These are phyloP conservation scores for Aeoliscus strigatus DNA, from an alignment of 2,797 vertebrate genomes.

Conservation along the genomic window DNA sequence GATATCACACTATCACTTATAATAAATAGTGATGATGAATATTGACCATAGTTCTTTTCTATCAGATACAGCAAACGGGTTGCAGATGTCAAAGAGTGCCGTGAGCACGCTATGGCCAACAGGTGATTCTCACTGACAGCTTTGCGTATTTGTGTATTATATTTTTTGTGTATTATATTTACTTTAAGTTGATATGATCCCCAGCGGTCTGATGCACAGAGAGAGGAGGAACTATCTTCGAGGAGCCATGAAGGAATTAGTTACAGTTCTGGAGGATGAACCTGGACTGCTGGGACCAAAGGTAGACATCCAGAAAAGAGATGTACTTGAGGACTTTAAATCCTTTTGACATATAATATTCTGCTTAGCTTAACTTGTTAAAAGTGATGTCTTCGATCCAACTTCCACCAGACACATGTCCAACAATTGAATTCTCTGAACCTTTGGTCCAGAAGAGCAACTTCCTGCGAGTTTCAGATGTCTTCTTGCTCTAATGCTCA, in stretches of 20 bases:
- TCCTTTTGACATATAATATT: neutral
- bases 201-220: constrained; percentile 82
- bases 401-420: neutral
- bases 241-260: constrained; percentile 81
- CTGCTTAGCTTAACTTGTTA: neutral
- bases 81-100: constrained; percentile 87
- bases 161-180: too few species aligned
- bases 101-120: constrained; percentile 76
- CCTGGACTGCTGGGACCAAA: constrained; percentile 91
- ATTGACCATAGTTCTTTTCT: too few species aligned
- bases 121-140: constrained; percentile 67
- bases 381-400: constrained; percentile 6
- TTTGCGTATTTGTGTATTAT: too few species aligned
- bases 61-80: constrained; percentile 83
- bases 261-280: constrained; percentile 82
- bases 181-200: constrained; percentile 3
- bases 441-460: too few species aligned
- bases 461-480: too few species aligned
- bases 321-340: constrained; percentile 14
- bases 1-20: too few species aligned
- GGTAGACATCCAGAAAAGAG: constrained; percentile 53
- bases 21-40: too few species aligned
- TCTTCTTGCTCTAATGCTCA: too few species aligned
- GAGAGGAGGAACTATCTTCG: constrained; percentile 82
- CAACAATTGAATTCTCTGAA: neutral